These are phyloP conservation scores for Oceanodroma leucorhoa DNA, from an alignment of 2,797 vertebrate genomes.

Conservation along the genomic window DNA sequence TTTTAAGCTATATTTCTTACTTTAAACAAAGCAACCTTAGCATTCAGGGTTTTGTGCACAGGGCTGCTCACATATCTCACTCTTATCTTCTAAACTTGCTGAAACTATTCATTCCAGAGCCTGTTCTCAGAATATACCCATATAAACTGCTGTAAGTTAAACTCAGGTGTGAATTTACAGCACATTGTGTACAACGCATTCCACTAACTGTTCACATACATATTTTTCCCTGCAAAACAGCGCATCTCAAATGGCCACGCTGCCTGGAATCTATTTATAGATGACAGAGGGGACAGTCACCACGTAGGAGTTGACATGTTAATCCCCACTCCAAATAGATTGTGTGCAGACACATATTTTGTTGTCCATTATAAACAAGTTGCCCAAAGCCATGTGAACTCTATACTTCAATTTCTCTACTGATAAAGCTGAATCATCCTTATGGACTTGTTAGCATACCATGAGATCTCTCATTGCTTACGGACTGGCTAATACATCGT, in stretches of 20 bases:
- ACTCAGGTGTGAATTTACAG: background rate
- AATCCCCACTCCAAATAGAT: background rate
- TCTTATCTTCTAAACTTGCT: background rate
- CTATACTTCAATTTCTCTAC: background rate
- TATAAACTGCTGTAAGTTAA: background rate
- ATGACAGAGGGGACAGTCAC: background rate
- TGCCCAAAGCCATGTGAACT: background rate
- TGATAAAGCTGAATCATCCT: background rate
- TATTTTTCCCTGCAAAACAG: background rate
- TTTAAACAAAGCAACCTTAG: background rate
- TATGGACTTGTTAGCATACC: background rate
- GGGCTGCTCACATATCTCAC: background rate
- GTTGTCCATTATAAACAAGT: background rate
- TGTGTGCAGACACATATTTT: background rate
- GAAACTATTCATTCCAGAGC: background rate
- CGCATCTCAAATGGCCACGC: background rate
- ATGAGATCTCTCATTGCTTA: background rate
- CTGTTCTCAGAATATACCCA: background rate
- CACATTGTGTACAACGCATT: background rate
- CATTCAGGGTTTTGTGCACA: background rate
- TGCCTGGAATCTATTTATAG: background rate
- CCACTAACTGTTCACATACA: background rate
- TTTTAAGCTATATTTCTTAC: background rate
- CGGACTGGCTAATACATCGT: fast-evolving
- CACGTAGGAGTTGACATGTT: background rate